A percentile compares a stretch with the other conserved stretches of the same genome.
These are phyloP conservation scores for Eriocheir sinensis DNA, from an alignment of 1,140 invertebrate species.

Conservation along the genomic window DNA sequence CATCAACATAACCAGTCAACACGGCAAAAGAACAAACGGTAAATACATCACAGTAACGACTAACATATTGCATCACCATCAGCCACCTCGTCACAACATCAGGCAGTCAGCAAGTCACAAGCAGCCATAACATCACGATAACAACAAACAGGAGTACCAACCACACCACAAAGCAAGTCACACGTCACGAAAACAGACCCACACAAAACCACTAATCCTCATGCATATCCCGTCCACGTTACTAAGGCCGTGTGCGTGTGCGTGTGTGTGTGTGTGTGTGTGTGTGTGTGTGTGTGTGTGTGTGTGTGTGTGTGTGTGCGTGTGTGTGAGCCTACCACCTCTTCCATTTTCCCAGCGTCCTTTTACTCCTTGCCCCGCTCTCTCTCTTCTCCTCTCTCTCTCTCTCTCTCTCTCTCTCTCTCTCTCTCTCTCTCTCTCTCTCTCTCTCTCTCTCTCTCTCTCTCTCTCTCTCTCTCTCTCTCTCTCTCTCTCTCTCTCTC, in stretches of 20 bases:
- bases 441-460: background rate
- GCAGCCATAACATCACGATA: too few species aligned
- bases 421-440: background rate
- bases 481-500: constrained; percentile 25
- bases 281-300: constrained; percentile 54
- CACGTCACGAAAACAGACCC: constrained; percentile 3
- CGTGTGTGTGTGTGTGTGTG: constrained; percentile 49
- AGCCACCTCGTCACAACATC: too few species aligned
- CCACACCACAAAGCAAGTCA: background rate
- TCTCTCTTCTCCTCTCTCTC: background rate
- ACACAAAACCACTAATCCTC: background rate
- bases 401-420: background rate
- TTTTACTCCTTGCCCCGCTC: background rate
- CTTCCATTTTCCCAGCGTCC: too few species aligned
- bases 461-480: background rate
- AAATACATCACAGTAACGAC: too few species aligned
- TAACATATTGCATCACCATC: too few species aligned
- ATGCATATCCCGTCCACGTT: background rate
- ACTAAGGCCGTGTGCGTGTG: background rate
- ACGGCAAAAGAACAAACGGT: too few species aligned
- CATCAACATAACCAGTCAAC: too few species aligned
- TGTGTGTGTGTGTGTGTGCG: constrained; percentile 51
- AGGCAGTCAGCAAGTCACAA: too few species aligned
- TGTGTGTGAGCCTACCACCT: background rate
- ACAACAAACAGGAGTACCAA: background rate